Evolutionary conservation across 2,888 invertebrate genomes (phyloP), one percentile per base, ranked within the genome.

Genomic region (Lasius fuliginosus): DNA sequence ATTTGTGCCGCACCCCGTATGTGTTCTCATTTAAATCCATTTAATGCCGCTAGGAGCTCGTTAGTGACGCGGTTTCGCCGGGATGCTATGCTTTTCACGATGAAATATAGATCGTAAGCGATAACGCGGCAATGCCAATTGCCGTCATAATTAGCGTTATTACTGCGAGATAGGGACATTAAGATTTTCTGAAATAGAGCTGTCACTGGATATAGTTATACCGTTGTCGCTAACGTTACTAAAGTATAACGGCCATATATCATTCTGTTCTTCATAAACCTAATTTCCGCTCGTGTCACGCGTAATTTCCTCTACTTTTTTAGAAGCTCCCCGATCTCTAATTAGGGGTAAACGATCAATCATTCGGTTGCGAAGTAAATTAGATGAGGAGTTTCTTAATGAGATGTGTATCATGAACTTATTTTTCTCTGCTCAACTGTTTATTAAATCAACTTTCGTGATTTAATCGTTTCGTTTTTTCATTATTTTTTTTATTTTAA

Each of bases 211-310:
- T 68, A 79, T 74, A 83, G 53, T 84, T 86, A 85, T 86, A 62
- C 71, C 84, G 79, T 85, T 82, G 86, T 87, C 88, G 85, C 90
- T 88, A 85, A 77, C 85, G 83, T 90, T 85, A 87, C 90, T 82
- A 87, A 88, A 86, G 87, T 88, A 90, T 90, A 90, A 89, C 90
- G 87, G 82, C 81, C 90, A 85, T 89, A 90, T 85, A 89, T 89
- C 90, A 89, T 89, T 85, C 89, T 87, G 88, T 82, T 86, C 90
- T 87, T 89, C 89, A 87, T 90, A 88, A 91, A 93, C 90, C 87
- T 92, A 93, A 93, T 93, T 93, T 93, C 92, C 92, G 89, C 88
- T 87, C 87, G 90, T 90, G 92, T 91, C 92, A 93, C 91, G 91
- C 92, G 86, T 92, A 92, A 92, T 93, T 93, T 92, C 91, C 90